Evolutionary conservation across 92 coral and sea anemone genomes (phyloP).

Genomic region (Siderastrea radians): DNA sequence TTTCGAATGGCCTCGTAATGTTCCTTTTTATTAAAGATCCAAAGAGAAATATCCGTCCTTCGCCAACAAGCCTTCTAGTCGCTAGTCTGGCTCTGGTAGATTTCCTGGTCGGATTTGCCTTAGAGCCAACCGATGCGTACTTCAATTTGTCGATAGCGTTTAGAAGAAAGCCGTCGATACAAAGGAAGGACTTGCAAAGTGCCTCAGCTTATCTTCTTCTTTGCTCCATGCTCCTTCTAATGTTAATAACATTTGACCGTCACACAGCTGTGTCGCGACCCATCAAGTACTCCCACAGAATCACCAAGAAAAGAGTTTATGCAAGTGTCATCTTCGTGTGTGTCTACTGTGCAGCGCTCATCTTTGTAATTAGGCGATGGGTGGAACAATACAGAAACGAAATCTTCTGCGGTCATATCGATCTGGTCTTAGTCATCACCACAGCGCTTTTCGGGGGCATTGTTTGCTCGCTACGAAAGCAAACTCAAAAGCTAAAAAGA

Average conservation of each 20-base stretch:
- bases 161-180: conserved; percentile 36
- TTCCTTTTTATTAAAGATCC: conserved; percentile 71
- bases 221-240: conserved; percentile 70
- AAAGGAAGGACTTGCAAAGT: conserved; percentile 64
- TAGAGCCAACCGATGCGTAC: conserved; percentile 77
- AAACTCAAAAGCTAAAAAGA: conserved; percentile 56
- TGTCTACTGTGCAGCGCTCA: conserved; percentile 56
- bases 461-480: conserved; percentile 56
- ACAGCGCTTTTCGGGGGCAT: conserved; percentile 56
- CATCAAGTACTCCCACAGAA: conserved; percentile 40
- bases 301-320: conserved; percentile 54
- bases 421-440: conserved; percentile 61
- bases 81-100: conserved; percentile 78
- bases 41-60: conserved; percentile 62
- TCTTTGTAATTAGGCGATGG: conserved; percentile 48
- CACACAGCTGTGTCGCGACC: conserved; percentile 68
- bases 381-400: conserved; percentile 65
- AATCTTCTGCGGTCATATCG: conserved; percentile 75
- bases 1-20: conserved; percentile 78
- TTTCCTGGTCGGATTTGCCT: conserved; percentile 68
- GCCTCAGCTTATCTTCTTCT: conserved; percentile 74
- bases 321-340: conserved; percentile 45
- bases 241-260: conserved; percentile 76
- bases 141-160: conserved; percentile 49
- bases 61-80: conserved; percentile 70